Evolutionary conservation across 2,797 vertebrate species (phyloP).

Genomic region (Tachyglossus aculeatus): DNA sequence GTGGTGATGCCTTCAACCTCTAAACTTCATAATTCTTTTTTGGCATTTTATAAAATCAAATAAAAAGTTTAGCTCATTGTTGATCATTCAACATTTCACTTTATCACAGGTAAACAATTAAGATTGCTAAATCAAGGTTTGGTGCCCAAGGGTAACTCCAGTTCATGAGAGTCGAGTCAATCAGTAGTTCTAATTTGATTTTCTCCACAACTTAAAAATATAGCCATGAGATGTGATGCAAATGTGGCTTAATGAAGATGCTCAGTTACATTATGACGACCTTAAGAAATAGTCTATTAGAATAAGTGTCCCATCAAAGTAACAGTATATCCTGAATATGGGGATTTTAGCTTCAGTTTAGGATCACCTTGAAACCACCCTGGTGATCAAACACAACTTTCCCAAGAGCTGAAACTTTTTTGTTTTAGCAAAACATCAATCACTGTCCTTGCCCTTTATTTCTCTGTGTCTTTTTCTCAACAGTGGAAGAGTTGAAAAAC

Average conservation of each 20-base stretch:
- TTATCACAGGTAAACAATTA: no score
- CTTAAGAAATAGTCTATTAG: no score
- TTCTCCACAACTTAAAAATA: conserved; percentile 56
- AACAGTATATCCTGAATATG: not conserved
- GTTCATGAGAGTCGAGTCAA: conserved; percentile 60
- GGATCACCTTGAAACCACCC: conserved; percentile 11
- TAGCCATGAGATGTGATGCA: conserved; percentile 35
- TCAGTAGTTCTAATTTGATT: conserved; percentile 48
- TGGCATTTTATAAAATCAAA: no score
- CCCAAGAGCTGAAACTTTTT: conserved; percentile 18
- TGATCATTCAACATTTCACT: no score
- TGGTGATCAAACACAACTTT: conserved; percentile 18
- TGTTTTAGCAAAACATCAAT: conserved; percentile 13
- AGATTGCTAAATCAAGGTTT: conserved; percentile 53
- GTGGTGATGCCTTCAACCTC: no score
- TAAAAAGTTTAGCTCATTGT: no score
- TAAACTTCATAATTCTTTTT: no score
- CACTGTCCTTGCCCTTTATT: conserved; percentile 26
- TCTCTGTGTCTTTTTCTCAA: not conserved
- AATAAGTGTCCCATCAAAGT: conserved; percentile 40
- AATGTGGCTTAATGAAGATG: no score
- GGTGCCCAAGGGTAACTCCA: conserved; percentile 54
- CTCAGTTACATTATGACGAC: no score
- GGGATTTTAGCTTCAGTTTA: conserved; percentile 1
- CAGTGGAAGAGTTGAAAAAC: conserved; percentile 26